Evolutionary conservation across 2,888 invertebrate genomes (phyloP), one percentile per base, ranked within the genome.

Genomic region (Colletes collaris): DNA sequence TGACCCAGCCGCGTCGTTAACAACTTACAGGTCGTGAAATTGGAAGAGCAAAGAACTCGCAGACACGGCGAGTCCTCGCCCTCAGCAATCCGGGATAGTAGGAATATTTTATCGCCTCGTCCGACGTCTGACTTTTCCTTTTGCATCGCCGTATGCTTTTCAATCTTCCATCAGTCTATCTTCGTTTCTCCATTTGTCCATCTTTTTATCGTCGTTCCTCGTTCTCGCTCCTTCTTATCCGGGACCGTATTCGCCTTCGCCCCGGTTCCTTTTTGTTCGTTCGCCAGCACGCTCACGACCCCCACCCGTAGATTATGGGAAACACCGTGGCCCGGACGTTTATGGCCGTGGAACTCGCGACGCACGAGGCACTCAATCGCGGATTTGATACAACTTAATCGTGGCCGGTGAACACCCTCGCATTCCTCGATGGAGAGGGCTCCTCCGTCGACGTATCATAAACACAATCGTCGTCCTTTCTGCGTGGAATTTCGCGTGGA

Each of bases 311-410:
- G 89, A 90, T 91, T 91, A 90, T 89, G 89, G 89, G 87, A 89
- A 89, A 89, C 89, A 88, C 88, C 86, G 78, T 80, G 78, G 76
- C 69, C 76, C 71, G 79, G 89, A 91, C 90, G 85, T 91, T 91
- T 90, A 90, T 88, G 84, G 88, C 89, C 81, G 80, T 84, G 86
- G 86, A 88, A 85, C 88, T 89, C 88, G 87, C 88, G 88, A 88
- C 85, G 84, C 89, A 86, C 82, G 86, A 87, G 89, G 83, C 86
- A 84, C 90, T 90, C 87, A 89, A 90, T 91, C 88, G 87, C 85
- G 86, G 87, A 89, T 91, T 91, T 88, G 88, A 90, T 91, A 91
- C 90, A 90, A 91, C 91, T 91, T 91, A 91, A 91, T 91, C 90
- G 90, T 85, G 78, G 59, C 60, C 72, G 56, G 78, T 71, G 79